Evolutionary conservation across 1,140 invertebrate species (phyloP), one percentile per base, ranked within the genome.

Genomic region (Hyphantria cunea): DNA sequence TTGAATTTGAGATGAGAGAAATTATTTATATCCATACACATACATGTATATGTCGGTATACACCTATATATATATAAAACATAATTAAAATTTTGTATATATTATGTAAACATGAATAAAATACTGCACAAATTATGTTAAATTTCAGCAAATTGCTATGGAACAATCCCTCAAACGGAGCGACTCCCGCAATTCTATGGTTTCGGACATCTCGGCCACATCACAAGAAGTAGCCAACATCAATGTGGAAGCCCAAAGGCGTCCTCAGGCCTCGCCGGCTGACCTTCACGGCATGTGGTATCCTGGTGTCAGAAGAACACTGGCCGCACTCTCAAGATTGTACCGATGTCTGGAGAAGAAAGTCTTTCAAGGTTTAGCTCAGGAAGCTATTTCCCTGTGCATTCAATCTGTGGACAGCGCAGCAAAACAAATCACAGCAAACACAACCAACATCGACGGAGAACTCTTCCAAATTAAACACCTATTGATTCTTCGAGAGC

Each of bases 211-310:
- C 7, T 95, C 94, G n/a, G 91, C 91, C 0, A 87, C 85, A 0
- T 91, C 89, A 0, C 93, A 94, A 82, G 94, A 95, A 86, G 94
- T 94, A 0, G 93, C 93, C 9, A 91, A 91, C 48, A 93, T 94
- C 41, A 94, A 92, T 56, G 69, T 76, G 11, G 82, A 86, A 47
- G 78, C 79, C 0, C 78, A 84, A 45, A 63, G 82, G 1, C 68
- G 86, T 15, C 82, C 85, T 5, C 82, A 80, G 10, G 94, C 93
- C 76, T 98, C 97, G 0, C 97, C 98, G 0, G 98, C 98, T 15
- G 98, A 99, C 92, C 91, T 99, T 7, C 99, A 99, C 91, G 99
- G 98, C 0, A 99, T 99, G 98, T 99, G 99, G 99, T 99, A 99
- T 92, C 99, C 99, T 0, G 98, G 97, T 0, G 97, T 99, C 0